Conservation (phyloP, 2,888 invertebrate species). For the Epiblema foenella region DNA sequence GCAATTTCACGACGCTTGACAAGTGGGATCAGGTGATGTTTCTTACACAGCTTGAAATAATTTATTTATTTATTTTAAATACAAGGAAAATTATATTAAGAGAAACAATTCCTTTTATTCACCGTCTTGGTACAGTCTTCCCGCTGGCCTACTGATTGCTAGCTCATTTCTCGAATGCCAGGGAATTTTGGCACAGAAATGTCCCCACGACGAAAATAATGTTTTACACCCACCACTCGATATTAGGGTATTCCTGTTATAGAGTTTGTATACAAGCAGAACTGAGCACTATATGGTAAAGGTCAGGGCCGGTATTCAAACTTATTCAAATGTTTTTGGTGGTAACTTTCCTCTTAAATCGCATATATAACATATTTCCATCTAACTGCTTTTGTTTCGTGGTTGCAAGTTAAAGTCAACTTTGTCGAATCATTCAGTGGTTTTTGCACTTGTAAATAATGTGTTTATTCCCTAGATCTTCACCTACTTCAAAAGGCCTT, state of each 20-base stretch:
- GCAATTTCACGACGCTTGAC: too few relatives aligned
- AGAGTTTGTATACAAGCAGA: slow-evolving; percentile 27
- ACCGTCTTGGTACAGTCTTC: not conserved
- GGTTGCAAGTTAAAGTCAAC: not conserved
- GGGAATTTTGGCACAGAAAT: slow-evolving; percentile 64
- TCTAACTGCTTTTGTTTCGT: not conserved
- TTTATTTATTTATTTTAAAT: too few relatives aligned
- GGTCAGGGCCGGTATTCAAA: not conserved
- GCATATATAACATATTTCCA: too few relatives aligned
- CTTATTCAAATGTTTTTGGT: not conserved
- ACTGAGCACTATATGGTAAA: not conserved
- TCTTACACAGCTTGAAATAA: too few relatives aligned
- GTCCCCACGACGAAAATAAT: slow-evolving; percentile 61
- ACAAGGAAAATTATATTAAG: too few relatives aligned
- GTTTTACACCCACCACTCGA: slow-evolving; percentile 43
- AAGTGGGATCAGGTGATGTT: too few relatives aligned
- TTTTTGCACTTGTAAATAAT: slow-evolving; percentile 15
- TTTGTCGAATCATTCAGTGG: not conserved
- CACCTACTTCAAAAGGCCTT: too few relatives aligned
- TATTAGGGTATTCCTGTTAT: slow-evolving; percentile 41
- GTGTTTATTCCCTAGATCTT: slow-evolving; percentile 19
- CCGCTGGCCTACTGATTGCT: slow-evolving; percentile 47
- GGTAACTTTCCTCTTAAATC: too few relatives aligned
- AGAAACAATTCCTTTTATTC: slow-evolving; percentile 1
- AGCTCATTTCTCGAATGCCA: slow-evolving; percentile 53